A percentile compares a stretch with the other conserved stretches of the same genome.
Conservation (phyloP, 2,113 vertebrate genomes). For the Carettochelys insculpta region DNA sequence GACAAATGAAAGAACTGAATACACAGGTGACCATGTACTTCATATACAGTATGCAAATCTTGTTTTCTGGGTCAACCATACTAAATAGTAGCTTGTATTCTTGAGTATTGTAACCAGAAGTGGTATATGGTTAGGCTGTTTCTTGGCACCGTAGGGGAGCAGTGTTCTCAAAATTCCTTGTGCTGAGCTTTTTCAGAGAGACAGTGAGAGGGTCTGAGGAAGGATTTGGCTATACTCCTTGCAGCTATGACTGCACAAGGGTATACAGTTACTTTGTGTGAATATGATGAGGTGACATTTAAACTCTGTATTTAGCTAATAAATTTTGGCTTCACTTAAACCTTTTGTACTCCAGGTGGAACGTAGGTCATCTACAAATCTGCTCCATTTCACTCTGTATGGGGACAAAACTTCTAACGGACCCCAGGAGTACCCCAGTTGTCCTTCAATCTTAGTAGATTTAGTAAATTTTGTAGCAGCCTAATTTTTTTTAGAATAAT, state of each 20-base stretch:
- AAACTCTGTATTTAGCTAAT: constrained; percentile 33
- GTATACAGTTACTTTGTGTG: constrained; percentile 49
- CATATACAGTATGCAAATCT: neutral
- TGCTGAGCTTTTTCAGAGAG: neutral
- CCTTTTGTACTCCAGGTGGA: too few species aligned
- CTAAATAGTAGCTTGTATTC: neutral
- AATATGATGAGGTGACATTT: constrained; percentile 50
- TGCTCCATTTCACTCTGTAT: too few species aligned
- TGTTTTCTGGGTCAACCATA: neutral
- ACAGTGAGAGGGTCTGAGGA: neutral
- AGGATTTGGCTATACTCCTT: constrained; percentile 39
- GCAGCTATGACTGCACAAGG: constrained; percentile 48
- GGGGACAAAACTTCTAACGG: too few species aligned
- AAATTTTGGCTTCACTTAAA: neutral
- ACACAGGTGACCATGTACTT: neutral
- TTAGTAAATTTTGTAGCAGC: too few species aligned
- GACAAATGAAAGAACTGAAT: neutral
- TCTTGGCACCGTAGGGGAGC: neutral
- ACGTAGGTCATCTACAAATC: too few species aligned
- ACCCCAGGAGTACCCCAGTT: too few species aligned
- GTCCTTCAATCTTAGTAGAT: too few species aligned
- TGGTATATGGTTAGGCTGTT: neutral
- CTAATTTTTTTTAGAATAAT: too few species aligned
- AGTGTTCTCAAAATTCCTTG: constrained; percentile 2
- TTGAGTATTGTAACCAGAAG: constrained; percentile 10